These are phyloP conservation scores for Lacerta viridis DNA, from an alignment of 2,797 vertebrate genomes.

Conservation along the genomic window DNA sequence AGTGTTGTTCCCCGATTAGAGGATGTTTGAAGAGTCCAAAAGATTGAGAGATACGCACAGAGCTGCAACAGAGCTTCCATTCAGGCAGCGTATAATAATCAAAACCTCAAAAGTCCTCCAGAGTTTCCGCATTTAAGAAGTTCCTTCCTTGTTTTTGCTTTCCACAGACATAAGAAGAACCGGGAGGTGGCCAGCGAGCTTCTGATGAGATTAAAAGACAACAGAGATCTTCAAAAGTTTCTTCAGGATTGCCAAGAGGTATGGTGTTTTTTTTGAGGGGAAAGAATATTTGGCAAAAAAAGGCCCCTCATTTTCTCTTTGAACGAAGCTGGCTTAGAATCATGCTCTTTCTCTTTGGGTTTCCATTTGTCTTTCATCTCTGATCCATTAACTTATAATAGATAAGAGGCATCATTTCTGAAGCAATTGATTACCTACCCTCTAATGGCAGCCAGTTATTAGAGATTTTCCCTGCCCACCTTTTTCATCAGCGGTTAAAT, in stretches of 20 bases:
- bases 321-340: background rate
- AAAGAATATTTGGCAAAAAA: background rate
- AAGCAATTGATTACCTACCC: background rate
- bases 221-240: slow-evolving; percentile 97
- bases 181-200: slow-evolving; percentile 92
- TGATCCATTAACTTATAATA: slow-evolving; percentile 1
- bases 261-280: slow-evolving; percentile 21
- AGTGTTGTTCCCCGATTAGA: slow-evolving; percentile 17
- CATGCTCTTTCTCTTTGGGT: background rate
- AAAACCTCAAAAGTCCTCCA: background rate
- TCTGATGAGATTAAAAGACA: slow-evolving; percentile 94
- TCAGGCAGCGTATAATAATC: background rate
- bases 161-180: slow-evolving; percentile 84
- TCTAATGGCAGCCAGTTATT: background rate
- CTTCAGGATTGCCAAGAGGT: slow-evolving; percentile 99
- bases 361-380: background rate
- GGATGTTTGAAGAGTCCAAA: background rate
- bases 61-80: background rate
- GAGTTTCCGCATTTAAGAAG: slow-evolving; percentile 24
- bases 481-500: too few relatives aligned
- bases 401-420: background rate
- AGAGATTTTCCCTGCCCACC: background rate
- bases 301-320: background rate
- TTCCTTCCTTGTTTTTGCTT: slow-evolving; percentile 31
- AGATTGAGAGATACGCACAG: slow-evolving; percentile 3